Base-by-base conservation (phyloP, 2,113 vertebrate species). In the Eurystomus gularis region DNA sequence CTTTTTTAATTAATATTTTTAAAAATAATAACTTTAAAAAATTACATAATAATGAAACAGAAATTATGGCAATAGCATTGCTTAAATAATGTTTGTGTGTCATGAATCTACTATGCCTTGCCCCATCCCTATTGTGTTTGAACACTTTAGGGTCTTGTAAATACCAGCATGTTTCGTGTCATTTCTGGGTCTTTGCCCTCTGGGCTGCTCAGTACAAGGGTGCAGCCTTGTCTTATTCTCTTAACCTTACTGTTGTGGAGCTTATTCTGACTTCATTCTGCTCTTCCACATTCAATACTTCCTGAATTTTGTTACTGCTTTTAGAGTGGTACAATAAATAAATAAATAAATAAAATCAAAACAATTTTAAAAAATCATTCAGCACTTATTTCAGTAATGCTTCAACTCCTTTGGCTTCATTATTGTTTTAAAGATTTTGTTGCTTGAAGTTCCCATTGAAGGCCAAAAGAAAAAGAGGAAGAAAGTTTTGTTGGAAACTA, bases 391-490 rank as follows among this genome's bases (percentile, higher is more conserved):
- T 89, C 58, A 69, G 16, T 81, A 80, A 26, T 90, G 14, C 70
- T 96, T 89, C 91, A 92, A 88, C 42, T 71, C 39, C 7, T 89
- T 85, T 62, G 46, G 8, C 96, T 93, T 93, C 24, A 5, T 94
- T 91, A 40, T 64, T 94, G 15, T 86, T 96, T 96, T 65, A 66
- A 97, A 99, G 99, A 99, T 99, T 97, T 97, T 99, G 92, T 97
- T 99, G 93, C 98, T 99, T 94, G 99, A 99, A 98, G 98, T 99
- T 97, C 99, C 99, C 79, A 97, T 99, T 94, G 99, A 99, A 97
- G 99, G 99, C 64, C 99, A 99, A 95, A 99, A 99, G 97, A 99
- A 99, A 96, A 99, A 99, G 94, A 98, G 98, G 87, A 99, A 99
- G 97, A 99, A 99, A 96, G 98, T 99, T 97, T 99, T 99, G 52